Base-by-base conservation (phyloP, 2,797 vertebrate species). In the Triplophysa bombifrons region DNA sequence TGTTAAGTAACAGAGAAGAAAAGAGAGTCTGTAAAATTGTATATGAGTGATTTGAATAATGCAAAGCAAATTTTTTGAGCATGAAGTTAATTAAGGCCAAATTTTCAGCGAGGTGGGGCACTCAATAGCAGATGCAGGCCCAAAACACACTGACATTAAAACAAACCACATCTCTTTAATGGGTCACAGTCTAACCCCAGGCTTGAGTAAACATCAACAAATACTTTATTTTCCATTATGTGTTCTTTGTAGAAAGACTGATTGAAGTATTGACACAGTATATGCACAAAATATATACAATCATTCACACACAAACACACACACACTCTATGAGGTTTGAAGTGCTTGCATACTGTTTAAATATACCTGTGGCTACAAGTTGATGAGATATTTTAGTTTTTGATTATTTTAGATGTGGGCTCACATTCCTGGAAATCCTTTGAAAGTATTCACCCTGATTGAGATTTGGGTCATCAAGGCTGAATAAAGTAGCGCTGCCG, bases 321-420 rank as follows among this genome's bases (percentile, higher is more conserved):
- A 56, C 48, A 41, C 50, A 78, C 76, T 83, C 64, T 41, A 30
- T 41, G 58, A 60, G 72, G 56, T 78, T 78, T 78, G 74, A 82
- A 51, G 70, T 80, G 61, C 64, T 87, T 11, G 61, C 11, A 44
- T 55, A 69, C n/a, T 30, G 41, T 66, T 20, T 84, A 82, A 84
- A 87, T 84, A 84, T 77, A 70, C 76, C 67, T 76, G 69, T 85
- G 82, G 82, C 72, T 83, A 77, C 76, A 79, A 83, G 74, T 82
- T 80, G 73, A 67, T 66, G 71, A 64, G 63, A 65, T 81, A 82
- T 83, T 82, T 84, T 76, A 58, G 74, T 72, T 82, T 25, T 72
- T 71, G 77, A 86, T 86, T 87, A 82, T 88, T 85, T 87, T 74
- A 64, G 63, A 70, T 56, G 51, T 51, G 41, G 56, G 70, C 81